These are phyloP conservation scores for Poeciliopsis retropinna DNA, from an alignment of 2,113 vertebrate genomes.

Conservation along the genomic window DNA sequence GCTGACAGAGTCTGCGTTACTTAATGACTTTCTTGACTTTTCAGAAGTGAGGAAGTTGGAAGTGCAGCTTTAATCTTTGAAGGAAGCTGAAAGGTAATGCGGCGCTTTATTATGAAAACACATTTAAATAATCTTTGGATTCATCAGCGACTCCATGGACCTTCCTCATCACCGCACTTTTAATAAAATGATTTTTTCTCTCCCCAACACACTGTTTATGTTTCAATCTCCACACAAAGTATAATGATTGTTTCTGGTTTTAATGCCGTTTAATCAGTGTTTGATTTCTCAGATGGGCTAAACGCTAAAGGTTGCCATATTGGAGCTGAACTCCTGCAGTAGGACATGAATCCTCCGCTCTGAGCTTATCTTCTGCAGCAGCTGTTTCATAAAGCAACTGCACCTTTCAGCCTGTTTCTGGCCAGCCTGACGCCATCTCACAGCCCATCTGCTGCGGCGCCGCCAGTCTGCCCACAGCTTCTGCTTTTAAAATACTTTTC, in stretches of 20 bases:
- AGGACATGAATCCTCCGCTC: not conserved
- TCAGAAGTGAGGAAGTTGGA: conserved; percentile 67
- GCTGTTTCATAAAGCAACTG: conserved; percentile 34
- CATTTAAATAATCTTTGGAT: conserved; percentile 63
- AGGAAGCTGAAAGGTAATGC: conserved; percentile 60
- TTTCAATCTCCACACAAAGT: not conserved
- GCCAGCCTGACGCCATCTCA: conserved; percentile 14
- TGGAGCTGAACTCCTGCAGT: conserved; percentile 7
- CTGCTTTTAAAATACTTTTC: conserved; percentile 20
- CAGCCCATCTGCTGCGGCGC: conserved; percentile 42
- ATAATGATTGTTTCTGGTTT: not conserved
- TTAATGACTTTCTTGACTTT: conserved; percentile 67
- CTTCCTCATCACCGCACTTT: conserved; percentile 6
- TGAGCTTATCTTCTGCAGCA: conserved; percentile 38
- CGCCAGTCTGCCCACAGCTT: conserved; percentile 23
- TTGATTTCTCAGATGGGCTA: not conserved
- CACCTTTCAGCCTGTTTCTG: conserved; percentile 28
- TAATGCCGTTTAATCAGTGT: not conserved
- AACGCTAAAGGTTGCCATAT: not conserved
- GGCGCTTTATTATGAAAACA: conserved; percentile 57
- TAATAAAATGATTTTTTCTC: not conserved
- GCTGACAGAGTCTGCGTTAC: conserved; percentile 60
- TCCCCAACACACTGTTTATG: conserved; percentile 4
- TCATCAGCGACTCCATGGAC: conserved; percentile 49
- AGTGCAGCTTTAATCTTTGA: conserved; percentile 51